phyloP scores from a whole-genome alignment of 2,113 vertebrate species.

The Ondatra zibethicus region DNA sequence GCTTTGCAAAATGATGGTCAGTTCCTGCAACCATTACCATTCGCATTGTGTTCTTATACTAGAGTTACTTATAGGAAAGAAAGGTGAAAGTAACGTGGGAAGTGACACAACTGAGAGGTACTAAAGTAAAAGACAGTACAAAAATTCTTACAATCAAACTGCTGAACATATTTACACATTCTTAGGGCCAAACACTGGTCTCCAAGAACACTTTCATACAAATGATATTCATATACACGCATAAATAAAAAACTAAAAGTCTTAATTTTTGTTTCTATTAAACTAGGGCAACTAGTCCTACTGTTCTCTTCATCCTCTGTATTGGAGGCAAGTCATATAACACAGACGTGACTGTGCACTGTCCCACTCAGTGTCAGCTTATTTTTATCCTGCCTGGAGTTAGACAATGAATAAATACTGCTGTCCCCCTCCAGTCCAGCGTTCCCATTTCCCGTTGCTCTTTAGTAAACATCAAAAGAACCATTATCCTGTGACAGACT shows the following conservation, averaged over 20 bases:
- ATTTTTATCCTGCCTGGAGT: not conserved
- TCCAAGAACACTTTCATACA: not conserved
- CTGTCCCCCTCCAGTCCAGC: not conserved
- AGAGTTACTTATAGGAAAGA: too few species aligned
- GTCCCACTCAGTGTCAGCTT: not conserved
- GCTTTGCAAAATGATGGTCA: too few species aligned
- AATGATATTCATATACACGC: not conserved
- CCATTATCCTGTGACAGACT: not conserved
- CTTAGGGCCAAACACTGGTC: not conserved
- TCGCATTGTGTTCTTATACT: too few species aligned
- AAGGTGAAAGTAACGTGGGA: too few species aligned
- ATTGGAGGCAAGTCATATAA: not conserved
- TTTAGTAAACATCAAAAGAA: not conserved
- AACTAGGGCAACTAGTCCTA: not conserved
- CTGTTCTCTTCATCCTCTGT: not conserved
- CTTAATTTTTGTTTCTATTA: not conserved
- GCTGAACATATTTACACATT: too few species aligned
- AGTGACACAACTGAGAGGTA: too few species aligned
- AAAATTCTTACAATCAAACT: too few species aligned
- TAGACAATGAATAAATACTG: constrained; percentile 10
- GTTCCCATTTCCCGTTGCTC: not conserved
- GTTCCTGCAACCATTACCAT: too few species aligned
- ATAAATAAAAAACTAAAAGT: not conserved
- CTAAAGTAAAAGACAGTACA: too few species aligned
- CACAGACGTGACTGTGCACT: not conserved